Evolutionary conservation across 1,140 invertebrate genomes (phyloP).

Genomic region (Diploscapter pachys): DNA sequence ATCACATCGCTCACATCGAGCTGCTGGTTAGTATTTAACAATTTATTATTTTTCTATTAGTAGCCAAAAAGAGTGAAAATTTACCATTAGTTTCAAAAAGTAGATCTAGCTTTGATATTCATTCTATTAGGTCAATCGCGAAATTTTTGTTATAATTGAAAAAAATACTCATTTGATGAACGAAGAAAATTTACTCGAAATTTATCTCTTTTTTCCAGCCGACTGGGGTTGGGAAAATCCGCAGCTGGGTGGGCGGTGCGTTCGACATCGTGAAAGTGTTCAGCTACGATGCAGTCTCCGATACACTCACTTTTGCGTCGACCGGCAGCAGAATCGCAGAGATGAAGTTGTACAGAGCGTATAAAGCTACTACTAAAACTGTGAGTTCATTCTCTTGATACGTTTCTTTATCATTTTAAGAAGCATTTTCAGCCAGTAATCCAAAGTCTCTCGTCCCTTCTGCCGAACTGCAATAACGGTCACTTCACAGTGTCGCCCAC

Average conservation of each 20-base stretch:
- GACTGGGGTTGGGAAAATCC: slow-evolving; percentile 20
- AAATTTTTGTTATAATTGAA: not conserved
- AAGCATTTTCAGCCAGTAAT: slow-evolving; percentile 5
- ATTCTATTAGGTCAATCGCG: too few relatives aligned
- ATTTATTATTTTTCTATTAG: not conserved
- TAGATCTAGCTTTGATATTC: too few relatives aligned
- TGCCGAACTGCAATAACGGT: slow-evolving; percentile 16
- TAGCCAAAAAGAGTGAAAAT: not conserved
- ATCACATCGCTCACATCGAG: slow-evolving; percentile 35
- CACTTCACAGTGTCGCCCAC: slow-evolving; percentile 20
- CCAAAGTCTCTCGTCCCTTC: slow-evolving; percentile 1
- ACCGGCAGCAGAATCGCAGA: slow-evolving; percentile 21
- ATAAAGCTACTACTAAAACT: slow-evolving; percentile 18
- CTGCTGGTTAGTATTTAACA: slow-evolving; percentile 15
- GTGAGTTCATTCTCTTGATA: slow-evolving; percentile 1
- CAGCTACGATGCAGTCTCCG: slow-evolving; percentile 19
- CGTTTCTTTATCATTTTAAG: not conserved
- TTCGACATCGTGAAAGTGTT: slow-evolving; percentile 27
- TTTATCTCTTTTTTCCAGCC: not conserved
- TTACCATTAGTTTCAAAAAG: too few relatives aligned
- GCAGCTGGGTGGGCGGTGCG: slow-evolving; percentile 16
- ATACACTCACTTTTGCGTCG: slow-evolving; percentile 24
- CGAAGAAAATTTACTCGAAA: slow-evolving; percentile 1
- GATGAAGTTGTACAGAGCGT: slow-evolving; percentile 3
- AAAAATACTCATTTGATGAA: not conserved